These are phyloP conservation scores for Eupleurogrammus muticus DNA, from an alignment of 2,797 vertebrate genomes.

Conservation along the genomic window DNA sequence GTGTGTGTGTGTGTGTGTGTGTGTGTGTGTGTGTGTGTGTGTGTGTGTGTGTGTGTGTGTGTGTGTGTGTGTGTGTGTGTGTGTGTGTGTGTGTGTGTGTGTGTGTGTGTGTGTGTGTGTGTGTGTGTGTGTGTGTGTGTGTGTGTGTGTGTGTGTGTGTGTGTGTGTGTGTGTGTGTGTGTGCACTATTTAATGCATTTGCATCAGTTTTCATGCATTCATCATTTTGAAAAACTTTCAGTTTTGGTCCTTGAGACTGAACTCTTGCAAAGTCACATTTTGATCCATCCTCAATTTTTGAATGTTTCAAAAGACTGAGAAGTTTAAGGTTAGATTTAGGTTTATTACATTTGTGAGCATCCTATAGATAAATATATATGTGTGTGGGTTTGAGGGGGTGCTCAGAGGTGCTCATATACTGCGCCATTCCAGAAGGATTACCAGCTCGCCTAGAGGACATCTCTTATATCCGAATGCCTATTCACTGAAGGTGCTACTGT, in stretches of 20 bases:
- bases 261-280: too few relatives aligned
- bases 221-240: not conserved
- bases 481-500: slow-evolving; percentile 29
- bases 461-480: slow-evolving; percentile 22
- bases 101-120: too few relatives aligned
- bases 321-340: too few relatives aligned
- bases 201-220: too few relatives aligned
- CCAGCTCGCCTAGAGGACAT: slow-evolving; percentile 39
- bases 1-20: not conserved
- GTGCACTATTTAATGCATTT: not conserved
- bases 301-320: not conserved
- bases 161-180: not conserved
- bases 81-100: too few relatives aligned
- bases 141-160: too few relatives aligned
- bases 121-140: too few relatives aligned
- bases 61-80: too few relatives aligned
- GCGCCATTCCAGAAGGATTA: slow-evolving; percentile 64
- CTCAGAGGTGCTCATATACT: slow-evolving; percentile 73
- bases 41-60: not conserved
- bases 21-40: not conserved
- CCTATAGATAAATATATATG: not conserved
- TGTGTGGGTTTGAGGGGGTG: slow-evolving; percentile 31
- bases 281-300: too few relatives aligned
- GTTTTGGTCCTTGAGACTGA: not conserved
- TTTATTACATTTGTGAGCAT: not conserved